Base-by-base conservation (phyloP, 2,888 invertebrate species). In the Julus scanicus region DNA sequence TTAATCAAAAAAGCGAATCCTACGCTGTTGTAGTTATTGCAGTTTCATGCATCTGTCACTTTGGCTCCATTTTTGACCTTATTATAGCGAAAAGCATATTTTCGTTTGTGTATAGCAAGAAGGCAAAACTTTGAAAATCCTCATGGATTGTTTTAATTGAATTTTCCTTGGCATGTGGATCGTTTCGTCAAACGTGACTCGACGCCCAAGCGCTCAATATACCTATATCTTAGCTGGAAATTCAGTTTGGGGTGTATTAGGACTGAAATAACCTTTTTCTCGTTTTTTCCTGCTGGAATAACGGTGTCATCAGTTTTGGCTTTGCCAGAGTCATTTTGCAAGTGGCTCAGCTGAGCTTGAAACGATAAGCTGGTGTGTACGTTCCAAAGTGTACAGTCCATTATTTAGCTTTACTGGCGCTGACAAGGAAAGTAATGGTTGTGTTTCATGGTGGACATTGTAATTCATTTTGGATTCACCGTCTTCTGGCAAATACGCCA, bases 261-360 rank as follows among this genome's bases (percentile, higher is more conserved):
- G n/a, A 17, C 63, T n/a, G 63, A 1, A 63, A 63, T 63, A n/a
- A 63, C 63, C 63, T 63, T 63, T 44, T 63, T 63, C 63, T 63
- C 63, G 63, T 63, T 63, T 17, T 8, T 44, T 63, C n/a, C 63
- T 17, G 6, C 63, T n/a, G 63, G 63, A 63, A 63, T 63, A 63
- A 63, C 63, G 2, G 63, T 63, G 63, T 63, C 63, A 63, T 63
- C 63, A 63, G 63, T 63, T 63, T 63, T 63, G 63, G 13, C 63
- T 39, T 84, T 44, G 84, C 84, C 20, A n/a, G 84, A 84, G 84
- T 86, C 86, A 86, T 86, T 63, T 63, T n/a, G 63, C 86, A 49
- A 86, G 48, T 49, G 86, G 86, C 44, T 44, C 86, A 86, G 53
- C 86, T 86, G 86, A 86, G 86, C 86, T 86, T 86, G 86, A 86